These are phyloP conservation scores for Microctenopoma stevenorrisi DNA, from an alignment of 2,797 vertebrate genomes.

Conservation along the genomic window DNA sequence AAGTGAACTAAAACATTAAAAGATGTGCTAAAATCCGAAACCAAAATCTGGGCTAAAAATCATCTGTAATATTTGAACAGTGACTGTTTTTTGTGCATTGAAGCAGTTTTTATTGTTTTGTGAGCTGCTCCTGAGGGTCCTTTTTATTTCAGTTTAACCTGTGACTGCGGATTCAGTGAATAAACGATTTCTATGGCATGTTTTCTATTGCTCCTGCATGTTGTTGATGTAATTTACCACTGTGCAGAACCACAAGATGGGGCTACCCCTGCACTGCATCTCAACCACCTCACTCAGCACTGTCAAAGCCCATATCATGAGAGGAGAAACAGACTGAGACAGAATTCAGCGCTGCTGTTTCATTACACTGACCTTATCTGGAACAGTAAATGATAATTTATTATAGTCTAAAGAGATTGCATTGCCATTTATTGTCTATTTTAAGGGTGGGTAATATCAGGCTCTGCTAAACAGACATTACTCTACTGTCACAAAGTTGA, in stretches of 20 bases:
- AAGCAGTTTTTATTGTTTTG: background rate
- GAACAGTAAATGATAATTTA: background rate
- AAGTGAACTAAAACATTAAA: too few species aligned
- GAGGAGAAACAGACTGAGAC: background rate
- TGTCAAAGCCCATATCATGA: conserved; percentile 1
- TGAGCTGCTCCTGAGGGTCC: too few species aligned
- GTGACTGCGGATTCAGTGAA: background rate
- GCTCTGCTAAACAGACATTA: background rate
- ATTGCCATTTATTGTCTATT: background rate
- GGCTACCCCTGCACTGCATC: conserved; percentile 33
- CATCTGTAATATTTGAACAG: background rate
- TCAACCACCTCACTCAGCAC: conserved; percentile 1
- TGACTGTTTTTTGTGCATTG: background rate
- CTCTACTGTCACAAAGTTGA: conserved; percentile 4
- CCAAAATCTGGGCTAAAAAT: conserved; percentile 8
- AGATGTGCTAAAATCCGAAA: background rate
- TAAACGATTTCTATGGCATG: background rate
- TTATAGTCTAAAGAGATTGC: background rate
- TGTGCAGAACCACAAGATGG: conserved; percentile 57
- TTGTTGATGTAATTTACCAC: conserved; percentile 1
- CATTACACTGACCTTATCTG: background rate
- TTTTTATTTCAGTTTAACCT: background rate
- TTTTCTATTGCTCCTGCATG: background rate
- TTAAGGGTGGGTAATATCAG: background rate
- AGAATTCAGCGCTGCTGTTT: conserved; percentile 3